Evolutionary conservation across 2,888 invertebrate species (phyloP).

Genomic region (Chrysolina americana): DNA sequence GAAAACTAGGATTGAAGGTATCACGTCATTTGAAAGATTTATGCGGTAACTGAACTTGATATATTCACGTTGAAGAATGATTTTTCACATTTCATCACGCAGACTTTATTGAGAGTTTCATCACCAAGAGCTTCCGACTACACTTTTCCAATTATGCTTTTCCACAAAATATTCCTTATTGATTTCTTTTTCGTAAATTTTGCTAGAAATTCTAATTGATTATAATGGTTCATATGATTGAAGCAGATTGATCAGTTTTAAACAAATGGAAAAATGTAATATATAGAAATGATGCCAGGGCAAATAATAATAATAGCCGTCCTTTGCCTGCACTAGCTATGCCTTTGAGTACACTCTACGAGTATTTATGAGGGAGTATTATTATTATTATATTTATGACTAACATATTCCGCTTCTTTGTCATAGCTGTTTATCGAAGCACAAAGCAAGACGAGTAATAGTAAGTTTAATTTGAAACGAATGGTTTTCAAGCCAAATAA

Average conservation of each 20-base stretch:
- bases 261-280: no score
- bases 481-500: neutral
- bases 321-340: no score
- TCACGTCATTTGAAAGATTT: neutral
- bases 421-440: neutral
- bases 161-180: neutral
- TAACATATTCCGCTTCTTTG: neutral
- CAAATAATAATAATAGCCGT: no score
- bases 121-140: neutral
- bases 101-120: neutral
- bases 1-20: slow-evolving; percentile 17
- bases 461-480: neutral
- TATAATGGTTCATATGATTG: neutral
- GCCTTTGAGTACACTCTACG: no score
- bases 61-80: neutral
- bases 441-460: neutral
- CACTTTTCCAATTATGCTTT: neutral
- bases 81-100: neutral
- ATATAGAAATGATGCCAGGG: no score
- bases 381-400: no score
- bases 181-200: neutral
- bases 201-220: neutral
- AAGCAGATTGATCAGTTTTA: neutral
- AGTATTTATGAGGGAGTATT: no score
- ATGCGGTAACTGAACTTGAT: neutral